Evolutionary conservation across 2,113 vertebrate species (phyloP), one percentile per base, ranked within the genome.

Genomic region (Proterorhinus semilunaris): DNA sequence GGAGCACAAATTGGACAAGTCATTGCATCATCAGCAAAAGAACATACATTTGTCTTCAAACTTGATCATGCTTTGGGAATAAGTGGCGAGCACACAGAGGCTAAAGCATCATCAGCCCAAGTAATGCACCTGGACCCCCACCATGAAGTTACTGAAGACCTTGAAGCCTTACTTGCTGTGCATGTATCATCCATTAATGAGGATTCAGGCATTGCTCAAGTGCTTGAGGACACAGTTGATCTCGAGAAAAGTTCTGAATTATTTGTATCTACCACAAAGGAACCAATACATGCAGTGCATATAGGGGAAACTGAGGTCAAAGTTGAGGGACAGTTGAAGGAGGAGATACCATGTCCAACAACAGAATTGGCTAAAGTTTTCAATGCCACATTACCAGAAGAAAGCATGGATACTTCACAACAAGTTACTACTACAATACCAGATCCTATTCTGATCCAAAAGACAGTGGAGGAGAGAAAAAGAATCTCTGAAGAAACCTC

Each of bases 111-210:
- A 21, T 10, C 72, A 53, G 53, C 46, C 54, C 45, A 62, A n/a
- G 50, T 52, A 46, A 57, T 71, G 10, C 65, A 77, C 43, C 65
- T 81, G 48, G 66, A 81, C 6, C 17, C 75, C 11, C n/a, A 57
- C 51, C 51, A 15, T 66, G 72, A 91, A 69, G 69, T 55, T 47
- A 27, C 63, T 45, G 76, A 85, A 4, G 21, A 80, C 36, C 44
- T 86, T 62, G n/a, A 62, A 79, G 55, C 47, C 58, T 17, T 72
- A 27, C 50, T 47, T 67, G 59, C 74, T 69, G 72, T 76, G 64
- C 72, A 80, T 44, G n/a, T 74, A 16, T 66, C 72, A 3, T 45
- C 69, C 65, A 45, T 72, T 5, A 76, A 52, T 10, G 61, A 71
- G 52, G 76, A 80, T 9, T n/a, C 7, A 27, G 17, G 12, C 55